Base-by-base conservation (phyloP, 2,888 invertebrate genomes). In the Sphaerophoria rueppellii region DNA sequence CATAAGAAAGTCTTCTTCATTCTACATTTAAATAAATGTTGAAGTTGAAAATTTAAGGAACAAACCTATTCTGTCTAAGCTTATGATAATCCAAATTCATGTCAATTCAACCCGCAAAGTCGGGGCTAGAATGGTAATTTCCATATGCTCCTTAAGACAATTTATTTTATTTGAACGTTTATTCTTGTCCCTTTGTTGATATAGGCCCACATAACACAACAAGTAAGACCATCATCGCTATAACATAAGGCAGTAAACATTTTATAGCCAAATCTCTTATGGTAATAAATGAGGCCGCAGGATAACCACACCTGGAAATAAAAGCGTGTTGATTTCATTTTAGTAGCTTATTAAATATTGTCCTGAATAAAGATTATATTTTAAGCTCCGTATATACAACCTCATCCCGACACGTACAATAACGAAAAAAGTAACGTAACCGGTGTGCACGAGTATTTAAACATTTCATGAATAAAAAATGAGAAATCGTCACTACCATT, bases 381-480 rank as follows among this genome's bases (percentile, higher is more conserved):
- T 43, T 69, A 50, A 69, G 67, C 48, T 34, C 14, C 12, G 37
- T 35, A 46, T 61, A 50, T 58, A 35, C 54, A 52, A 46, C 37
- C 14, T 50, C 16, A 6, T 37, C 24, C 52, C 7, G 37, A 12
- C 65, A 67, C 37, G n/a, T 35, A 43, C 34, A 9, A 6, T 40
- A 16, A 12, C 12, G n/a, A 35, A 7, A 0, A 32, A 6, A 0
- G 34, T 6, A 6, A 43, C 6, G 9, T 40, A 40, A 40, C 40
- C 40, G 12, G 16, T 24, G 24, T 24, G 40, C 9, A 40, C 4
- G 40, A 7, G 43, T 43, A 43, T 43, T 43, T 43, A 52, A 12
- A 37, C 52, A 48, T 43, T 50, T 72, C 78, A 82, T 82, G 78
- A 82, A 82, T 82, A 78, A 74, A 82, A 78, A 58, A 70, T 58